A percentile compares a stretch with the other conserved stretches of the same genome.
Conservation (phyloP, 1,140 invertebrate species). For the Phthorimaea operculella region DNA sequence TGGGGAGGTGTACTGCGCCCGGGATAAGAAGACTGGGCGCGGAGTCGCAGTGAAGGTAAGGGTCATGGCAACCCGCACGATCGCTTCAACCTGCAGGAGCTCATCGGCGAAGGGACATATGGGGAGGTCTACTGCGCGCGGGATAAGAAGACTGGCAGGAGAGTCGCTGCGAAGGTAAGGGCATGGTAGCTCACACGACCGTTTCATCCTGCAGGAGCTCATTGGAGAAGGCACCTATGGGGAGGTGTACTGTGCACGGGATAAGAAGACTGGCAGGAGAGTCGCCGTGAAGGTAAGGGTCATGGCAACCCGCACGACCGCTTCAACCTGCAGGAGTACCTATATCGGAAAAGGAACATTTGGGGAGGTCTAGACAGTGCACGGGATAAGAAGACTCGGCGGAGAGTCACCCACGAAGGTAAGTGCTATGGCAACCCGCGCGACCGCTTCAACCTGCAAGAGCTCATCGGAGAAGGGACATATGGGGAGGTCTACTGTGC, state of each 20-base stretch:
- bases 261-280: no score
- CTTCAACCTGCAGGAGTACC: constrained; percentile 78
- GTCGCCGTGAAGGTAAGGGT: constrained; percentile 18
- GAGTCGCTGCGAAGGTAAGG: constrained; percentile 78
- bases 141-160: constrained; percentile 69
- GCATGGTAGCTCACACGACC: constrained; percentile 72
- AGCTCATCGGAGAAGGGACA: constrained; percentile 85
- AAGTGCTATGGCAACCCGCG: constrained; percentile 75
- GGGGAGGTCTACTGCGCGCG: constrained; percentile 82
- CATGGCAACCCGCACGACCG: constrained; percentile 76
- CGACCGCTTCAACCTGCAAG: constrained; percentile 76
- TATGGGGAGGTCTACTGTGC: constrained; percentile 85
- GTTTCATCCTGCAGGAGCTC: constrained; percentile 78
- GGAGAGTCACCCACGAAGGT: constrained; percentile 78
- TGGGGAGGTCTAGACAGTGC: constrained; percentile 83
- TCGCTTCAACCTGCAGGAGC: constrained; percentile 76
- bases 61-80: constrained; percentile 77
- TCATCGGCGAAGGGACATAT: constrained; percentile 88
- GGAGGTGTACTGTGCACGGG: constrained; percentile 67
- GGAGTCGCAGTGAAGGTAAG: no score
- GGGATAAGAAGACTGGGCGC: no score
- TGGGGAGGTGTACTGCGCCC: no score
- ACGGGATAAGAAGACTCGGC: constrained; percentile 69
- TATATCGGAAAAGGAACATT: constrained; percentile 90
- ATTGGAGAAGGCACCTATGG: constrained; percentile 89